Evolutionary conservation across 2,113 vertebrate species (phyloP), one percentile per base, ranked within the genome.

Genomic region (Harpagus bidentatus): DNA sequence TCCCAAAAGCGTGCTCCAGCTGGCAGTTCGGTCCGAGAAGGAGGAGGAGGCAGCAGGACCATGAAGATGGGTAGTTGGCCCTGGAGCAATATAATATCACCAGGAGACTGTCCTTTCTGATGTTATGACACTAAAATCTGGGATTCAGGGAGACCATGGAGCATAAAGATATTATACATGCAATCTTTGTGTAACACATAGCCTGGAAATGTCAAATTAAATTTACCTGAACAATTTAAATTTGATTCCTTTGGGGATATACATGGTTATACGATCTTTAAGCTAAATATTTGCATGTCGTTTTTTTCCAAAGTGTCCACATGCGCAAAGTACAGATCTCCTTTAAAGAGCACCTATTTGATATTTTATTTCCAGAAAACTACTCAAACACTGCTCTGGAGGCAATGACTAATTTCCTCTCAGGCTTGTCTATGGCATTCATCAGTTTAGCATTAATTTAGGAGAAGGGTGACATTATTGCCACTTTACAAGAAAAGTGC

Each of bases 381-480:
- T 63, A 25, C 70, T 94, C 47, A 43, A 66, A 55, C 26, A 16
- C 55, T 74, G 59, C 65, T 88, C 76, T 70, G 55, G 59, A 88
- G 80, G 83, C 91, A 96, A 63, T 91, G 88, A 96, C 67, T 95
- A 95, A 96, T 84, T 93, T 86, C 83, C 69, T 94, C 38, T 89
- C 34, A 62, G 86, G 13, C 63, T 88, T 82, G 59, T 67, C 86
- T 78, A 6, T 17, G 52, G 47, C 56, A 88, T 91, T 96, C 69
- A 63, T 69, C 76, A 82, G 32, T 81, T 92, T 26, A 67, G 38
- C 45, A 52, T 67, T 88, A 74, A 95, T 95, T 96, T 90, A 74
- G 83, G 38, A 62, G 90, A 36, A 88, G 80, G 63, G 65, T 82
- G 83, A 52, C 78, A 61, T 78, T 86, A 80, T 43, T 86, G 55